Evolutionary conservation across 2,888 invertebrate genomes (phyloP), one percentile per base, ranked within the genome.

Genomic region (Andrena marginata): DNA sequence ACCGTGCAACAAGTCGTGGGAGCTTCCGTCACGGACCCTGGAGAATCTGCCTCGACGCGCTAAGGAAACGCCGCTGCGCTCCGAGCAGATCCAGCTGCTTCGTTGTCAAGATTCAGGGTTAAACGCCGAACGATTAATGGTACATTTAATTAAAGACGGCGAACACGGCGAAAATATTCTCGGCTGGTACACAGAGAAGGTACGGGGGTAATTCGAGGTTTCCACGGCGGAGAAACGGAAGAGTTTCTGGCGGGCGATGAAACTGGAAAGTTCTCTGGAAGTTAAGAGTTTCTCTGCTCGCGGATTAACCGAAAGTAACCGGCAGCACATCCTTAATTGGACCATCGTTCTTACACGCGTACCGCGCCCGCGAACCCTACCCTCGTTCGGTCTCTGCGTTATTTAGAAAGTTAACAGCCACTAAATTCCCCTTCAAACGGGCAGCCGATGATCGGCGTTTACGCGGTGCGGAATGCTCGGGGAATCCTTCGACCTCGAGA

Each of bases 261-360:
- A 72, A 77, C 75, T 71, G 33, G 23, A 68, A 80, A 79, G 77
- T 83, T 87, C 77, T 54, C 74, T 6, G 51, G 31, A 78, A 84
- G 78, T 74, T 63, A 68, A 82, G 72, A 79, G 78, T 85, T 82
- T 77, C 69, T 71, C 84, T 70, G 59, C 77, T 49, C 77, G 69
- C 68, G 81, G 84, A 87, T 85, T 85, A 83, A 77, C 68, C 64
- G 82, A 79, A 73, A 83, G 85, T 86, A 88, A 86, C 85, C 83
- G 64, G 77, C 81, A 64, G 83, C 86, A 82, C 83, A 85, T 85
- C 76, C 86, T 88, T 88, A 88, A 88, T 88, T 88, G 88, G 83
- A 85, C 77, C 85, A 88, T 88, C 82, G 85, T 82, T 88, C 88
- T 85, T 85, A 67, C 82, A 78, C 82, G 80, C 82, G 80, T 79